phyloP scores from a whole-genome alignment of 2,888 invertebrate species.

The Patella caerulea region DNA sequence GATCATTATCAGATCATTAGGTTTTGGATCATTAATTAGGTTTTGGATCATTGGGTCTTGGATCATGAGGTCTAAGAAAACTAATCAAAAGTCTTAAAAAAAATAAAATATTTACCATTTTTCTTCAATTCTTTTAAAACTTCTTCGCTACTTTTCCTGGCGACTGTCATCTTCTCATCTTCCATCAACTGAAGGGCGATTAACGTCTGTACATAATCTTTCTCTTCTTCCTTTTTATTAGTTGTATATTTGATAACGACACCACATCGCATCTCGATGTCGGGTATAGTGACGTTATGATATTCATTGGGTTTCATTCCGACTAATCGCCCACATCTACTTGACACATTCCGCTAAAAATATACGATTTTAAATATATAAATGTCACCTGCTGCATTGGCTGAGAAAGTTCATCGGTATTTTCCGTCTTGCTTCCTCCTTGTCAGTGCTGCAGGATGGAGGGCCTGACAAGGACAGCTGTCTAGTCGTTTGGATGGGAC shows the following conservation, averaged over 20 bases:
- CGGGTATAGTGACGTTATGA: conserved; percentile 76
- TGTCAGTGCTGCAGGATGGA: too few species aligned
- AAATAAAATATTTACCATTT: conserved; percentile 40
- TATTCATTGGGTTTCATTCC: conserved; percentile 77
- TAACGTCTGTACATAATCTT: conserved; percentile 39
- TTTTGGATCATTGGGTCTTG: too few species aligned
- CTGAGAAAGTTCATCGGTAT: too few species aligned
- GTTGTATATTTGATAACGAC: conserved; percentile 60
- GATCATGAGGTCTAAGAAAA: too few species aligned
- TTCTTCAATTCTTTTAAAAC: conserved; percentile 46
- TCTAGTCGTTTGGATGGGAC: too few species aligned
- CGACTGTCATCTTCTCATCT: conserved; percentile 32
- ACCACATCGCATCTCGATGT: conserved; percentile 74
- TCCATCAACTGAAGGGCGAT: conserved; percentile 43
- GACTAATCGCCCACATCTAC: conserved; percentile 77
- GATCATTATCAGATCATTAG: too few species aligned
- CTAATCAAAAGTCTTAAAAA: too few species aligned
- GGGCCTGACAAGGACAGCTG: too few species aligned
- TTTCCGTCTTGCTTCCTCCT: too few species aligned
- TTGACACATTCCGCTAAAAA: conserved; percentile 73
- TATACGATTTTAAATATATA: too few species aligned
- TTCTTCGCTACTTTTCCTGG: conserved; percentile 32
- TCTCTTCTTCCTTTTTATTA: conserved; percentile 35
- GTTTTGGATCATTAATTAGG: too few species aligned
- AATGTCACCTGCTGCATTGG: too few species aligned